A percentile compares a stretch with the other conserved stretches of the same genome.
phyloP scores from a whole-genome alignment of 2,797 vertebrate genomes.

The Xenopus petersii region DNA sequence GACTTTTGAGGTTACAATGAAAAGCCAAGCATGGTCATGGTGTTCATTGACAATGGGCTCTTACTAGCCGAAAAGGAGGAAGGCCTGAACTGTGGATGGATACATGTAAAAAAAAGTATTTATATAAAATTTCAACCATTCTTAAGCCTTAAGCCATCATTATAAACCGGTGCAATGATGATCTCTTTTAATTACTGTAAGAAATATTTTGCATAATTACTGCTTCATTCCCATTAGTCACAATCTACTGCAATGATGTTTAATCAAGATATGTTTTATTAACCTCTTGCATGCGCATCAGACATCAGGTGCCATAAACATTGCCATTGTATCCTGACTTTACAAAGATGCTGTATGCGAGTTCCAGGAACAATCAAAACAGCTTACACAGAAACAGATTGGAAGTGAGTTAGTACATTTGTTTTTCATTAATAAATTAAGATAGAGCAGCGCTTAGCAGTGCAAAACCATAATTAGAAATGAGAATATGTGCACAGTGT shows the following conservation, averaged over 20 bases:
- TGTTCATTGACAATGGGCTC: too few species aligned
- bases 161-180: too few species aligned
- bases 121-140: too few species aligned
- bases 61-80: too few species aligned
- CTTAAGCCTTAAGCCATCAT: too few species aligned
- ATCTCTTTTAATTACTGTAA: neutral
- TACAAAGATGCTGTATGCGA: slow-evolving; percentile 31
- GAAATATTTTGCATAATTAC: neutral
- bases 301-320: slow-evolving; percentile 33
- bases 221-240: neutral
- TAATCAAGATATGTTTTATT: slow-evolving; percentile 16
- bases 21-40: too few species aligned
- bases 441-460: slow-evolving; percentile 35
- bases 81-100: too few species aligned
- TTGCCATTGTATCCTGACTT: slow-evolving; percentile 31
- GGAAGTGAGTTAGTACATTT: slow-evolving; percentile 45
- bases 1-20: too few species aligned
- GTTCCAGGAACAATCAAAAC: slow-evolving; percentile 17
- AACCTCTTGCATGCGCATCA: slow-evolving; percentile 23
- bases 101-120: too few species aligned
- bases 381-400: slow-evolving; percentile 47
- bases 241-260: neutral
- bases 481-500: slow-evolving; percentile 44
- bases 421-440: slow-evolving; percentile 51
- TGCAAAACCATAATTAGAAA: slow-evolving; percentile 48